Conservation (phyloP, 2,797 vertebrate species). For the Salmo trutta region DNA sequence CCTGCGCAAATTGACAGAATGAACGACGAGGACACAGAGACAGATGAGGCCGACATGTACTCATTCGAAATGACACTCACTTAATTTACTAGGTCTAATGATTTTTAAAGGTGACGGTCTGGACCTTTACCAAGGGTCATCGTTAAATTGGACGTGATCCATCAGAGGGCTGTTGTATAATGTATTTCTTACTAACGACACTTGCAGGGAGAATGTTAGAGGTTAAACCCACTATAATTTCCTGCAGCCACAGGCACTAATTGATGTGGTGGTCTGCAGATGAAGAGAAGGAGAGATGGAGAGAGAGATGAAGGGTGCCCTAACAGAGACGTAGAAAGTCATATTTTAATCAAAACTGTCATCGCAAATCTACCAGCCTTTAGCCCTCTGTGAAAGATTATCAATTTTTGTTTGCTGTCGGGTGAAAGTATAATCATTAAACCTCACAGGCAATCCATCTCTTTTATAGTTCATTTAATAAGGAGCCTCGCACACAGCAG, state of each 20-base stretch:
- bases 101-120: conserved; percentile 52
- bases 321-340: conserved; percentile 48
- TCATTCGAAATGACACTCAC: conserved; percentile 42
- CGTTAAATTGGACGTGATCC: conserved; percentile 46
- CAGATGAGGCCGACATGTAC: conserved; percentile 9
- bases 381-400: conserved; percentile 2
- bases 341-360: conserved; percentile 51
- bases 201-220: conserved; percentile 23
- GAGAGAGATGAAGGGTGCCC: conserved; percentile 19
- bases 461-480: conserved; percentile 26
- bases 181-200: conserved; percentile 44
- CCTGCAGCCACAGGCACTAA: conserved; percentile 19
- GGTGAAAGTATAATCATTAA: conserved; percentile 32
- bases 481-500: conserved; percentile 9
- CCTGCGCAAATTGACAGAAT: conserved; percentile 26
- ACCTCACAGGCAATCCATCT: conserved; percentile 35
- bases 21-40: conserved; percentile 16
- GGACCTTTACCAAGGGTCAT: conserved; percentile 28
- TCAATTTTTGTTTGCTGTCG: conserved; percentile 34
- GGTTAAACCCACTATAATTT: conserved; percentile 24
- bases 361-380: conserved; percentile 22
- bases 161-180: conserved; percentile 49
- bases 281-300: neutral
- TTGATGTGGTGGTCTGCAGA: neutral
- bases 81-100: conserved; percentile 58